Evolutionary conservation across 2,888 invertebrate genomes (phyloP), one percentile per base, ranked within the genome.

Genomic region (Gisinianus flammeolus): DNA sequence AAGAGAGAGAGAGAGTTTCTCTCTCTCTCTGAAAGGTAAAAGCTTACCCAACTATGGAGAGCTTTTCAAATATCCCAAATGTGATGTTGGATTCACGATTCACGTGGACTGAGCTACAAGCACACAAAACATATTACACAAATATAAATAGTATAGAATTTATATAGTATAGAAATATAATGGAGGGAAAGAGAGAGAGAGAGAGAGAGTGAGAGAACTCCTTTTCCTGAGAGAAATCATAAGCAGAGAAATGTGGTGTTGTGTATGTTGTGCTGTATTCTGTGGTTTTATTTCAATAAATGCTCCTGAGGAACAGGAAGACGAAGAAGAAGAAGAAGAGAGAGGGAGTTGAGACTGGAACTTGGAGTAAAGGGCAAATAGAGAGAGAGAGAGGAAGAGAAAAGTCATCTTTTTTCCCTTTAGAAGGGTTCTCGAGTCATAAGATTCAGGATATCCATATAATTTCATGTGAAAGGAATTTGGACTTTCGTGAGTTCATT

Each of bases 391-490:
- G 16, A 44, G 44, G 44, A 44, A 44, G 44, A 10, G 44, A 44
- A 44, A 16, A 44, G 44, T 44, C 44, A 44, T 44, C 44, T 44
- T 44, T 44, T 44, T 44, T 44, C 16, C 16, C 44, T 44, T 44
- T 6, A 44, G 44, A 44, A 44, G 6, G 44, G 44, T 16, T 44
- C 44, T 44, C 44, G n/a, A n/a, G n/a, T n/a, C n/a, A n/a, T n/a
- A n/a, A n/a, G n/a, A n/a, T n/a, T n/a, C n/a, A n/a, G n/a, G n/a
- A n/a, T n/a, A n/a, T 58, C 12, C 12, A 30, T 66, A 66, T 66
- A 66, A 66, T 66, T 66, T 35, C 33, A 69, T 69, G 30, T 69
- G n/a, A n/a, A 22, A 69, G 52, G 67, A 30, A 67, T 67, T 67
- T 24, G n/a, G 3, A 69, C n/a, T 19, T 33, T 12, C 6, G 69